Conservation (phyloP, 1,140 invertebrate species). For the Oncopodura yosiiana region DNA sequence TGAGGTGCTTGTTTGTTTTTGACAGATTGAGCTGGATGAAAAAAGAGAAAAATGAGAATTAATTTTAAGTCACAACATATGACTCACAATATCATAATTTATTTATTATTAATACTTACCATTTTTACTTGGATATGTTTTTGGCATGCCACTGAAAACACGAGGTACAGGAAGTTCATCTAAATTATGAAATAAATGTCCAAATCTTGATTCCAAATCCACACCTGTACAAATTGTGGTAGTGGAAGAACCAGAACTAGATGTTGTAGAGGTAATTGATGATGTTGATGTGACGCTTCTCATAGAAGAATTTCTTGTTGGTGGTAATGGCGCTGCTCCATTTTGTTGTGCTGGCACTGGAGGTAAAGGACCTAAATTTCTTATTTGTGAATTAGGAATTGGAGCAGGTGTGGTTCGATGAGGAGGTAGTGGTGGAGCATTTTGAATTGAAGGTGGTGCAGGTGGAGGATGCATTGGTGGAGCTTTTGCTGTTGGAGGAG, state of each 20-base stretch:
- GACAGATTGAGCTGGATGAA: slow-evolving; percentile 27
- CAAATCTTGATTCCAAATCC: slow-evolving; percentile 46
- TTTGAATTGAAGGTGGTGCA: slow-evolving; percentile 12
- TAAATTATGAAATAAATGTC: slow-evolving; percentile 44
- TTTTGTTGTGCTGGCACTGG: slow-evolving; percentile 19
- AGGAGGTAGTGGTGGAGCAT: slow-evolving; percentile 30
- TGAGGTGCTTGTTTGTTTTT: slow-evolving; percentile 32
- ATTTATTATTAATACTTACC: slow-evolving; percentile 15
- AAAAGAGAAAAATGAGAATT: not conserved
- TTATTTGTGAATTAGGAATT: slow-evolving; percentile 20
- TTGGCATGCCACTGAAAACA: slow-evolving; percentile 43
- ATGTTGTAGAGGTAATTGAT: slow-evolving; percentile 19
- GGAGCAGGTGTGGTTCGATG: slow-evolving; percentile 26
- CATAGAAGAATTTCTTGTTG: slow-evolving; percentile 39
- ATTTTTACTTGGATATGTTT: slow-evolving; percentile 48
- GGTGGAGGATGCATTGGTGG: slow-evolving; percentile 28
- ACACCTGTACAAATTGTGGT: slow-evolving; percentile 27
- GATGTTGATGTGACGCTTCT: slow-evolving; percentile 34
- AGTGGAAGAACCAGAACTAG: slow-evolving; percentile 21
- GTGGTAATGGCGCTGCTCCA: slow-evolving; percentile 37
- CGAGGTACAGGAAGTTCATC: slow-evolving; percentile 45
- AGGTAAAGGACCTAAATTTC: slow-evolving; percentile 24
- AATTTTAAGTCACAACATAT: not conserved
- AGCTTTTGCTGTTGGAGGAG: slow-evolving; percentile 30
- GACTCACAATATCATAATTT: not conserved